A percentile compares a stretch with the other conserved stretches of the same genome.
These are phyloP conservation scores for Microctonus brassicae DNA, from an alignment of 2,888 invertebrate genomes.

Conservation along the genomic window DNA sequence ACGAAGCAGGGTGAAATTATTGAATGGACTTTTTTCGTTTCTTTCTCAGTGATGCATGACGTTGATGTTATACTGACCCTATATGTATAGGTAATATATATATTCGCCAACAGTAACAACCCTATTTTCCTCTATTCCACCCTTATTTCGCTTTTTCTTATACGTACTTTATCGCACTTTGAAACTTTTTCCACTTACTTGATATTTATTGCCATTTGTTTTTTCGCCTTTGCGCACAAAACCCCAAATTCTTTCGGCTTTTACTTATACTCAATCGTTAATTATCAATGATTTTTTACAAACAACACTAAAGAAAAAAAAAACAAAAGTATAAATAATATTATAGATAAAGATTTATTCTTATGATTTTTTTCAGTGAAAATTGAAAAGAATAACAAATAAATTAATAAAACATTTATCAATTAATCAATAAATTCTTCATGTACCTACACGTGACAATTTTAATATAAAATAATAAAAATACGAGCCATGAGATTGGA, in stretches of 20 bases:
- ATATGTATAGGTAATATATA: not conserved
- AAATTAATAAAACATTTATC: not conserved
- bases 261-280: not conserved
- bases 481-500: not conserved
- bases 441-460: not conserved
- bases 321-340: not conserved
- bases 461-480: slow-evolving; percentile 1
- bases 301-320: not conserved
- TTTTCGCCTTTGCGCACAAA: slow-evolving; percentile 5
- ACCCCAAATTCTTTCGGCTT: not conserved
- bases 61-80: slow-evolving; percentile 54
- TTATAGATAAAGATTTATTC: not conserved
- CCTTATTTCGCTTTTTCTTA: slow-evolving; percentile 17
- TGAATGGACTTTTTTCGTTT: slow-evolving; percentile 35
- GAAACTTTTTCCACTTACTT: slow-evolving; percentile 21
- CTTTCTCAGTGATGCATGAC: slow-evolving; percentile 56
- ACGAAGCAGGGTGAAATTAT: slow-evolving; percentile 31
- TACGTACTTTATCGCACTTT: slow-evolving; percentile 24
- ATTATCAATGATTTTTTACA: not conserved
- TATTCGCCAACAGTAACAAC: slow-evolving; percentile 53
- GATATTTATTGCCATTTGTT: slow-evolving; percentile 59
- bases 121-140: slow-evolving; percentile 48
- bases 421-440: not conserved
- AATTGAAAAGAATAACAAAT: not conserved
- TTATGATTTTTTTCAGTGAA: too few species aligned